Conservation (phyloP, 2,888 invertebrate genomes). For the Perithous albicinctus region DNA sequence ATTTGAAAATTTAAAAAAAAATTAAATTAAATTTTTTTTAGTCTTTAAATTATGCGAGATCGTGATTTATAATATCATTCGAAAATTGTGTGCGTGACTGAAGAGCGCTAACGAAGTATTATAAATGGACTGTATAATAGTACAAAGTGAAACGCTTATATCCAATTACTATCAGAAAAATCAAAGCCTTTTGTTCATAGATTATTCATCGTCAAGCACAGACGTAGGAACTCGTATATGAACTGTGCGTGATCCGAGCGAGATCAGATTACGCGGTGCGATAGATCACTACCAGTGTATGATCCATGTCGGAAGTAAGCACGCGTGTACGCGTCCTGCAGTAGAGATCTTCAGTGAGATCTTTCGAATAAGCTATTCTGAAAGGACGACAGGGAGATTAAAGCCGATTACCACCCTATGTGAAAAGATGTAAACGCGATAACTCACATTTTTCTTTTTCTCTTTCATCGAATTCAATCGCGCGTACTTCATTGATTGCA, state of each 20-base stretch:
- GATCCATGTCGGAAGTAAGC: slow-evolving; percentile 38
- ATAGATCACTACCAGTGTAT: slow-evolving; percentile 48
- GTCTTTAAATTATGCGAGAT: no score
- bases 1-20: no score
- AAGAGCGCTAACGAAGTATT: no score
- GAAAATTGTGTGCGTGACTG: no score
- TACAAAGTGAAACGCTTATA: slow-evolving; percentile 5
- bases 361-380: slow-evolving; percentile 1
- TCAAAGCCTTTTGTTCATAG: slow-evolving; percentile 15
- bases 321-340: slow-evolving; percentile 12
- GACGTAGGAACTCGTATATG: not conserved
- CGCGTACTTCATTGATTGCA: no score
- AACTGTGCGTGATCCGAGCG: slow-evolving; percentile 31
- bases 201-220: slow-evolving; percentile 4
- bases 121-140: not conserved
- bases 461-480: not conserved
- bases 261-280: slow-evolving; percentile 54
- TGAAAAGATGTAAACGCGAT: slow-evolving; percentile 54
- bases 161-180: slow-evolving; percentile 13
- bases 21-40: no score
- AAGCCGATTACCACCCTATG: slow-evolving; percentile 55
- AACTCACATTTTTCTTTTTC: slow-evolving; percentile 32
- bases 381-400: slow-evolving; percentile 29
- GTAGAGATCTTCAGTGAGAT: slow-evolving; percentile 13
- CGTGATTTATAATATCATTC: no score